Evolutionary conservation across 2,888 invertebrate species (phyloP).

Genomic region (Cyclophora punctaria): DNA sequence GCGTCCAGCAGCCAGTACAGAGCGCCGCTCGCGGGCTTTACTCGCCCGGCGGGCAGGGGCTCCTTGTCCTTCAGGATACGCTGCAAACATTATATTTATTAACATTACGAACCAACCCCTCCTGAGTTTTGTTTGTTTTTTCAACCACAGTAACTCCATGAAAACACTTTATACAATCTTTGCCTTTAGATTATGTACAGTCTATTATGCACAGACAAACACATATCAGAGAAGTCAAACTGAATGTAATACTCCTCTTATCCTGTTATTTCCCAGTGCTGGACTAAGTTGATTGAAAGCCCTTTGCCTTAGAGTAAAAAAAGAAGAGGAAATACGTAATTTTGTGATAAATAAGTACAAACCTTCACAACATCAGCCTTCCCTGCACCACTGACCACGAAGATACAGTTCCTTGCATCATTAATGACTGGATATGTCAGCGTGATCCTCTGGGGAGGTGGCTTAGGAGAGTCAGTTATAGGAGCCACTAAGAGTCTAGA

Average conservation of each 20-base stretch:
- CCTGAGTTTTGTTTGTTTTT: too few relatives aligned
- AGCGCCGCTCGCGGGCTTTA: slow-evolving; percentile 80
- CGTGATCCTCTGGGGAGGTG: slow-evolving; percentile 92
- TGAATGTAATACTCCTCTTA: too few relatives aligned
- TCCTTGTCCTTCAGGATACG: slow-evolving; percentile 85
- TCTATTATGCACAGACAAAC: too few relatives aligned
- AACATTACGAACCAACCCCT: neutral
- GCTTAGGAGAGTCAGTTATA: slow-evolving; percentile 96
- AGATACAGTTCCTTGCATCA: slow-evolving; percentile 86
- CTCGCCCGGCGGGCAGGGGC: slow-evolving; percentile 83
- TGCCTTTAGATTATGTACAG: too few relatives aligned
- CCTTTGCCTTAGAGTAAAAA: too few relatives aligned
- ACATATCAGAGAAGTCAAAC: too few relatives aligned
- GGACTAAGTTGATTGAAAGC: too few relatives aligned
- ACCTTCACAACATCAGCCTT: slow-evolving; percentile 95
- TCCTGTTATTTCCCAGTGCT: too few relatives aligned
- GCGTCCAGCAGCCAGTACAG: slow-evolving; percentile 79
- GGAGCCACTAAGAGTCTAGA: slow-evolving; percentile 82
- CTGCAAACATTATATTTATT: slow-evolving; percentile 53
- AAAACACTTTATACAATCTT: too few relatives aligned
- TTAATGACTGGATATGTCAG: slow-evolving; percentile 94
- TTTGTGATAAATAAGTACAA: slow-evolving; percentile 4
- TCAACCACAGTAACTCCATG: too few relatives aligned
- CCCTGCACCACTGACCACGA: slow-evolving; percentile 87
- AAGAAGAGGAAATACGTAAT: too few relatives aligned